A percentile compares a stretch with the other conserved stretches of the same genome.
Conservation (phyloP, 2,113 vertebrate species). For the Stercorarius parasiticus region DNA sequence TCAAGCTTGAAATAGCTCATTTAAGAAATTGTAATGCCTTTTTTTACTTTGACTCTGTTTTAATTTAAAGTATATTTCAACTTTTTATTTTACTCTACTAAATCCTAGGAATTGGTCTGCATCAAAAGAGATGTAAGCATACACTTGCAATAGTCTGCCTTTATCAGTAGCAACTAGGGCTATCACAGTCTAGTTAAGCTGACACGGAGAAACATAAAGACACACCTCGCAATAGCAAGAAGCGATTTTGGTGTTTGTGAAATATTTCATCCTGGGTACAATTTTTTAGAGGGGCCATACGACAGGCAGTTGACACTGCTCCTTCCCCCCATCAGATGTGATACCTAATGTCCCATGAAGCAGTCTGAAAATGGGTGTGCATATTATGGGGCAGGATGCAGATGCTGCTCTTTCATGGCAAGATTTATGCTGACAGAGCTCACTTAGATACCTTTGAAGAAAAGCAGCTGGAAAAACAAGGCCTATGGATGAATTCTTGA, state of each 20-base stretch:
- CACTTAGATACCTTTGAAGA: neutral
- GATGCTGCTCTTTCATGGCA: neutral
- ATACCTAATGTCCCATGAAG: neutral
- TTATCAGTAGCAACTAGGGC: neutral
- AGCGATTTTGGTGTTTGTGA: neutral
- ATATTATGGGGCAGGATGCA: neutral
- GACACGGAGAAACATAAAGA: neutral
- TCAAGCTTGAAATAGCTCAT: neutral
- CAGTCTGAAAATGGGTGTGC: neutral
- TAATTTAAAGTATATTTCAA: neutral
- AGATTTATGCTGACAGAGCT: neutral
- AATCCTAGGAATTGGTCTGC: neutral
- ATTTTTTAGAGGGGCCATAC: neutral
- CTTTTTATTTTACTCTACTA: neutral
- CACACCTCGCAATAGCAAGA: neutral
- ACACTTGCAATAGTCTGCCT: neutral
- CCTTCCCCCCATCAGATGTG: neutral
- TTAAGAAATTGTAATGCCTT: neutral
- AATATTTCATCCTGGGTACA: neutral
- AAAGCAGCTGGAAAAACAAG: slow-evolving; percentile 32
- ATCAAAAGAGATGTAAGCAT: neutral
- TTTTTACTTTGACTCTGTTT: neutral
- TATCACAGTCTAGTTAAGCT: neutral
- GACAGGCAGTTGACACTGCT: neutral
- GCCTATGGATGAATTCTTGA: neutral